Evolutionary conservation across 2,113 vertebrate species (phyloP).

Genomic region (Rhinichthys klamathensis): DNA sequence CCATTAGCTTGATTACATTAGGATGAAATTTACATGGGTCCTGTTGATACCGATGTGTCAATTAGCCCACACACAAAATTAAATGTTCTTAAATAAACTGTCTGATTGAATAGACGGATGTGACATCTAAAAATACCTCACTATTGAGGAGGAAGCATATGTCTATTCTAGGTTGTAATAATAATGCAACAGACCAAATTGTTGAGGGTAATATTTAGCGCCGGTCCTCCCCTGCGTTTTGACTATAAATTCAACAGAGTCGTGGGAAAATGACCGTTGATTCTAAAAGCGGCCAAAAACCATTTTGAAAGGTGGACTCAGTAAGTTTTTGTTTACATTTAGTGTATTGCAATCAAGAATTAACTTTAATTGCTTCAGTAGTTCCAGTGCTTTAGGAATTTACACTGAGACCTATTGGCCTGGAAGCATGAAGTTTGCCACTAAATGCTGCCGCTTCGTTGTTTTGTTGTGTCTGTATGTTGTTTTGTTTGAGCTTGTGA

Average conservation of each 20-base stretch:
- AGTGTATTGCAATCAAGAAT: not conserved
- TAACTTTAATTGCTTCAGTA: not conserved
- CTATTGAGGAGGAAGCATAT: conserved; percentile 12
- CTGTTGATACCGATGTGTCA: conserved; percentile 36
- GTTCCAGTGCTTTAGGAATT: not conserved
- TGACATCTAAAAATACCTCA: conserved; percentile 22
- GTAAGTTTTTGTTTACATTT: not conserved
- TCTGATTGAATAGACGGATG: conserved; percentile 46
- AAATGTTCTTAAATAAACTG: conserved; percentile 42
- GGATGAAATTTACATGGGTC: conserved; percentile 35
- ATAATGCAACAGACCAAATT: conserved; percentile 27
- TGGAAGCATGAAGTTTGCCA: not conserved
- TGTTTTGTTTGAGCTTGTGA: not conserved
- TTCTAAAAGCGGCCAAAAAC: not conserved
- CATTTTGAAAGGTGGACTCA: not conserved
- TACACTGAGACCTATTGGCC: not conserved
- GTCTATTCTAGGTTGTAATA: conserved; percentile 36
- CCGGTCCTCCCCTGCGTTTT: conserved; percentile 1
- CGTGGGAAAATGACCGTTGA: conserved; percentile 32
- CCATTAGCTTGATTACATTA: conserved; percentile 42
- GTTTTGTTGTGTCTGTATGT: not conserved
- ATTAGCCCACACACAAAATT: conserved; percentile 21
- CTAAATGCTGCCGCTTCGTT: not conserved
- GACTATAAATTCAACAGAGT: conserved; percentile 30
- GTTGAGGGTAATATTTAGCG: conserved; percentile 21